Percentiles rank a stretch among this genome's conserved stretches.
Evolutionary conservation across 1,140 invertebrate genomes (phyloP).

Genomic region (Bombus terrestris): DNA sequence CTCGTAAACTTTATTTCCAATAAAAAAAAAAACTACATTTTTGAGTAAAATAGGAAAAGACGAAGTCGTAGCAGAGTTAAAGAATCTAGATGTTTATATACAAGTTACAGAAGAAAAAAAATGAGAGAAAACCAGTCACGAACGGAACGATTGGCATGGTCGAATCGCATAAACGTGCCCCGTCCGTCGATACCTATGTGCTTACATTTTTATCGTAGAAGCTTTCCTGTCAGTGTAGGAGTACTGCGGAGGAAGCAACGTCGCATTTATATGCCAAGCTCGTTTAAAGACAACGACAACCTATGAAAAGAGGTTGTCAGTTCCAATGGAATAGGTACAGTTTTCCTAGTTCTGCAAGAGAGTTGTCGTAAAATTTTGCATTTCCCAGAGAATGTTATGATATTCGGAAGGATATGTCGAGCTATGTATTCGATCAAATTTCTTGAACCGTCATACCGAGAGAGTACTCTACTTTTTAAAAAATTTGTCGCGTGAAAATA

Average conservation of each 20-base stretch:
- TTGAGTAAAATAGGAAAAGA: not conserved
- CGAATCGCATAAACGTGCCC: slow-evolving; percentile 2
- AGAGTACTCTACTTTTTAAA: not conserved
- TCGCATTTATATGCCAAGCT: slow-evolving; percentile 29
- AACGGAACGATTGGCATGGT: not conserved
- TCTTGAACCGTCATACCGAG: not conserved
- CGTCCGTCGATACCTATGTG: not conserved
- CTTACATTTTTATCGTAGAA: slow-evolving; percentile 13
- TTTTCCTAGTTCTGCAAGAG: not conserved
- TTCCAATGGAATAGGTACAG: not conserved
- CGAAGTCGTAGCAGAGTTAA: not conserved
- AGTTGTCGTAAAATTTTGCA: slow-evolving; percentile 12
- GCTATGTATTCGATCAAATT: not conserved
- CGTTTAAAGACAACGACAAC: slow-evolving; percentile 33
- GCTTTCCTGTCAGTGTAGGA: not conserved
- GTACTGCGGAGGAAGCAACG: not conserved
- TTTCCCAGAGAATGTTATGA: not conserved
- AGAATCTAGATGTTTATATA: not conserved
- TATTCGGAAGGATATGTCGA: not conserved
- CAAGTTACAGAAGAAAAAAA: no score
- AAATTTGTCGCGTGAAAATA: not conserved
- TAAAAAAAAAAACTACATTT: not conserved
- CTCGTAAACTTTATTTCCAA: not conserved
- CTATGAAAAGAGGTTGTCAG: slow-evolving; percentile 12
- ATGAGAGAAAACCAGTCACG: not conserved